Evolutionary conservation across 2,888 invertebrate genomes (phyloP).

Genomic region (Metacarcinus magister): DNA sequence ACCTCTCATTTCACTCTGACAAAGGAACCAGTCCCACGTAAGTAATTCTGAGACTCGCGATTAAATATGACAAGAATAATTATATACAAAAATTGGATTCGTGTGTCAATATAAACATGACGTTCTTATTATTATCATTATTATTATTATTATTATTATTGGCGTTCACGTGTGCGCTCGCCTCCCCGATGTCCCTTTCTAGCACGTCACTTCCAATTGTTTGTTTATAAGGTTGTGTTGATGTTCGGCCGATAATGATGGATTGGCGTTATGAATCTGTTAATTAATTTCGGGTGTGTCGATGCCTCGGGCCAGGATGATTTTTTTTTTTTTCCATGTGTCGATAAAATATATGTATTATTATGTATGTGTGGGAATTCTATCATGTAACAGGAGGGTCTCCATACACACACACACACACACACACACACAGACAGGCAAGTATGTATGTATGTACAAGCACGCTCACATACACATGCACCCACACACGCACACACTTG

Average conservation of each 20-base stretch:
- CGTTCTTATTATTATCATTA: conserved; percentile 1
- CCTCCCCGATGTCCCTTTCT: not conserved
- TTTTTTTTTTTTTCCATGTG: not conserved
- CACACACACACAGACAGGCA: not conserved
- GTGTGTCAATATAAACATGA: not conserved
- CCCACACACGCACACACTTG: not conserved
- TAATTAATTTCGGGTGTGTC: conserved; percentile 67
- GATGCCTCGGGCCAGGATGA: conserved; percentile 5
- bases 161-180: not conserved
- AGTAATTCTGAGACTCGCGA: not conserved
- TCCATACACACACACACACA: not conserved
- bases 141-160: not conserved
- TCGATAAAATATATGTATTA: conserved; percentile 37
- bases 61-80: not conserved
- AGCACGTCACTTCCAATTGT: conserved; percentile 50
- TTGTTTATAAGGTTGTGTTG: conserved; percentile 52
- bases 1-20: not conserved
- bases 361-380: conserved; percentile 29
- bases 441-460: not conserved
- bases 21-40: not conserved
- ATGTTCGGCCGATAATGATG: conserved; percentile 65
- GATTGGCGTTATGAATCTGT: conserved; percentile 63
- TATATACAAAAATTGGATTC: not conserved
- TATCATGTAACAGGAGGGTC: not conserved
- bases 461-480: not conserved